Percentiles rank a stretch among this genome's conserved stretches.
These are phyloP conservation scores for Dysdera silvatica DNA, from an alignment of 1,140 invertebrate genomes.

Conservation along the genomic window DNA sequence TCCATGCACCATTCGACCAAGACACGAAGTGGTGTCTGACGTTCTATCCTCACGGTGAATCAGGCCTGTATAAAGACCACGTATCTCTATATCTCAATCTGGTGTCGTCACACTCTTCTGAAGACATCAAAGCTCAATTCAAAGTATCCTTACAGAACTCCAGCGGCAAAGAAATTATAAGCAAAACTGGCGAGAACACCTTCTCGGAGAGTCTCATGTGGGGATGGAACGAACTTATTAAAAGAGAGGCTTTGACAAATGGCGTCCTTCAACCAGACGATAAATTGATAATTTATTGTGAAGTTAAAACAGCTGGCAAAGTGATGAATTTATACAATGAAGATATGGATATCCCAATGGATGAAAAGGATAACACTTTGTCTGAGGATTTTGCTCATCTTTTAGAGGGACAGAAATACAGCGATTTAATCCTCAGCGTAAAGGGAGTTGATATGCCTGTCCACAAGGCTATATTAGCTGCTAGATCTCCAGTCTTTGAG, in stretches of 20 bases:
- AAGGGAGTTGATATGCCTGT: constrained; percentile 88
- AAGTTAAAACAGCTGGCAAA: constrained; percentile 93
- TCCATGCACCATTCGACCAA: constrained; percentile 97
- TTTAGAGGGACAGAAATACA: constrained; percentile 93
- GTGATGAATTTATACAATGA: constrained; percentile 94
- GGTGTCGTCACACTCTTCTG: constrained; percentile 98
- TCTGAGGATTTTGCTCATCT: constrained; percentile 87
- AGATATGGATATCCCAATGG: constrained; percentile 90
- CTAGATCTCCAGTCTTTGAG: constrained; percentile 87
- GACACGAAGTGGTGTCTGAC: constrained; percentile 99
- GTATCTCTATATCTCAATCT: constrained; percentile 95
- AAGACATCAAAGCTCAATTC: constrained; percentile 99
- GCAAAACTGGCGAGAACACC: constrained; percentile 96
- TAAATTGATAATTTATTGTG: constrained; percentile 98
- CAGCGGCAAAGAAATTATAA: constrained; percentile 98
- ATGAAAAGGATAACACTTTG: constrained; percentile 91
- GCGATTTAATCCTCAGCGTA: constrained; percentile 88
- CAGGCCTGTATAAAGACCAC: constrained; percentile 99
- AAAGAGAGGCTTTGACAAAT: constrained; percentile 94
- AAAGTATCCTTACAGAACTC: constrained; percentile 99
- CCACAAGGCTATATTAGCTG: constrained; percentile 91
- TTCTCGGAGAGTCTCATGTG: constrained; percentile 99
- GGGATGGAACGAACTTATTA: constrained; percentile 99
- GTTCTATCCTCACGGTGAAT: constrained; percentile 98
- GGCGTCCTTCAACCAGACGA: constrained; percentile 96